These are phyloP conservation scores for Dryocosmus kuriphilus DNA, from an alignment of 2,888 invertebrate genomes.

Conservation along the genomic window DNA sequence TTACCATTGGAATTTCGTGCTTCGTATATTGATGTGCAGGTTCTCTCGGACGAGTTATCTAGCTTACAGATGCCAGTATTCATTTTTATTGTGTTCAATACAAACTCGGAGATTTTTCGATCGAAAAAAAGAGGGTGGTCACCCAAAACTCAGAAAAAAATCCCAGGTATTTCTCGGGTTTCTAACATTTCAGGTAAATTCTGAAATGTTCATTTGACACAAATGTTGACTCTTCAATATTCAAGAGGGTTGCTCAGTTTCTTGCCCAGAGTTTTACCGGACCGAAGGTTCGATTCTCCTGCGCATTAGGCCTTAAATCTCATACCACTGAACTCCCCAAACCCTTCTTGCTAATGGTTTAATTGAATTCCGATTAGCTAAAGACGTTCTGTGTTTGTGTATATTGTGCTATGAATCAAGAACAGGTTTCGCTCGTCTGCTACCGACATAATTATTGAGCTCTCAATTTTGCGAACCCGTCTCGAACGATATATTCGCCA, in stretches of 20 bases:
- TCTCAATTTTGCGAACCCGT: slow-evolving; percentile 67
- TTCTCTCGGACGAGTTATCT: slow-evolving; percentile 35
- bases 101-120: slow-evolving; percentile 42
- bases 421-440: slow-evolving; percentile 70
- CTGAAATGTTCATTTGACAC: background rate
- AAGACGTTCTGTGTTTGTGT: slow-evolving; percentile 66
- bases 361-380: slow-evolving; percentile 77
- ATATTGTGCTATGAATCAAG: slow-evolving; percentile 74
- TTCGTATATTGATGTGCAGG: slow-evolving; percentile 74
- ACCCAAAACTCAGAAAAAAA: too few relatives aligned
- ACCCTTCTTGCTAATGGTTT: slow-evolving; percentile 65
- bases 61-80: background rate
- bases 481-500: slow-evolving; percentile 59
- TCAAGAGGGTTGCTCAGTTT: slow-evolving; percentile 19
- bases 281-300: slow-evolving; percentile 63
- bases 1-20: slow-evolving; percentile 71
- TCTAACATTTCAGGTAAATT: too few relatives aligned
- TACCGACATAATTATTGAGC: slow-evolving; percentile 74
- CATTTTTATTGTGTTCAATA: background rate
- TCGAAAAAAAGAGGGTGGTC: background rate
- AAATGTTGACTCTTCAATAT: slow-evolving; percentile 3
- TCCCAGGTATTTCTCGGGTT: too few relatives aligned
- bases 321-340: slow-evolving; percentile 51
- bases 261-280: slow-evolving; percentile 40
- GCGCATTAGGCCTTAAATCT: slow-evolving; percentile 60